Evolutionary conservation across 2,888 invertebrate species (phyloP), one percentile per base, ranked within the genome.

Genomic region (Hyalella azteca): DNA sequence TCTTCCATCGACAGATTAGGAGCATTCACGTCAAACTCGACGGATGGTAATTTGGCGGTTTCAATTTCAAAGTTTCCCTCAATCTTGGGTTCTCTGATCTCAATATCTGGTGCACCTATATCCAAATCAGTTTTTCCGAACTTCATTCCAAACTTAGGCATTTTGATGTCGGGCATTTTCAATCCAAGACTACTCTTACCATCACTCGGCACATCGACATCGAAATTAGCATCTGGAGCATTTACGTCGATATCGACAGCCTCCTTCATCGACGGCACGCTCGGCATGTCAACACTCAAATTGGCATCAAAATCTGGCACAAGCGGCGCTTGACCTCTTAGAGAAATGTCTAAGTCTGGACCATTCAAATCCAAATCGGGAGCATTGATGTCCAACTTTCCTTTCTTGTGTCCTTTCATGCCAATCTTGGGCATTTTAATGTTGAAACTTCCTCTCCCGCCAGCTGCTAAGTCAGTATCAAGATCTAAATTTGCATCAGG

Each of bases 61-160:
- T 76, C 76, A 32, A 45, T 48, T 5, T 45, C 26, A 9, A 76
- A 13, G 9, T 3, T 19, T 11, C 45, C 76, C n/a, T 76, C 76
- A 49, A 76, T n/a, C 19, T 76, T 2, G 7, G 78, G 78, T 13
- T 40, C 59, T 26, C 26, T 41, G n/a, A 66, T 48, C 22, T 60
- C 60, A 22, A 59, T 32, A 9, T 78, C 66, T 13, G 78, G 78
- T n/a, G 60, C 39, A n/a, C 36, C 59, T 2, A 78, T 15, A 26
- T 78, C 78, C n/a, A 40, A 19, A 39, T 78, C 66, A 9, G 41
- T 22, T 22, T 78, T 60, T 22, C 50, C 36, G 29, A 77, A 45
- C 32, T 77, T 77, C 77, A 32, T n/a, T 40, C 54, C 50, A 49
- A 77, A 50, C 22, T 77, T 54, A 49, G 54, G 48, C 48, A 49